Conservation (phyloP, 2,888 invertebrate species). For the Ophonus ardosiacus region DNA sequence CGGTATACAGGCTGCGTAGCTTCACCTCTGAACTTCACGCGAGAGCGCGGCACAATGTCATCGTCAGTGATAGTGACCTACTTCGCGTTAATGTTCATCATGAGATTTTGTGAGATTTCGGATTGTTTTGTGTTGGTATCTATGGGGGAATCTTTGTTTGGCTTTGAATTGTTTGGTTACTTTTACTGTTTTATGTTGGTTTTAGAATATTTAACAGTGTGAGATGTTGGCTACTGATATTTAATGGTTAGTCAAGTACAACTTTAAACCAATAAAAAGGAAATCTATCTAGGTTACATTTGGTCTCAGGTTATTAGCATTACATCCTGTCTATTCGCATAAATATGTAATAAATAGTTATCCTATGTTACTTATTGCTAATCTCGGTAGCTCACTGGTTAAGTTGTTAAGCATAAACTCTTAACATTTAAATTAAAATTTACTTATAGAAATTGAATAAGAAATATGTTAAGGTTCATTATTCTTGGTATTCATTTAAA, state of each 20-base stretch:
- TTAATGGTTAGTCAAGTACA: neutral
- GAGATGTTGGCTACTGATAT: neutral
- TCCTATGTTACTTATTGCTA: neutral
- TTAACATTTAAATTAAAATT: too few species aligned
- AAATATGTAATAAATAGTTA: neutral
- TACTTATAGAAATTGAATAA: too few species aligned
- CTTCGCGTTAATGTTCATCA: neutral
- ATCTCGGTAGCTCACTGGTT: neutral
- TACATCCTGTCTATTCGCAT: neutral
- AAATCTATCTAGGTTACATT: neutral
- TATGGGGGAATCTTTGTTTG: neutral
- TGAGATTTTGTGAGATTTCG: constrained; percentile 14
- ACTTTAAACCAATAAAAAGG: neutral
- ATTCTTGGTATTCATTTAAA: too few species aligned
- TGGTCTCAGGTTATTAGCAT: neutral
- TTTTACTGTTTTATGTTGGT: neutral
- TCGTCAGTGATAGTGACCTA: constrained; percentile 18
- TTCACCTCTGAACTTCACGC: constrained; percentile 32
- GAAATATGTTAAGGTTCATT: too few species aligned
- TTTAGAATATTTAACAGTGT: neutral
- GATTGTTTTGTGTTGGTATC: neutral
- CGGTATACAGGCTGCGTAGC: neutral
- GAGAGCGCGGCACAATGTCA: constrained; percentile 16
- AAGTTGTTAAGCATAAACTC: neutral
- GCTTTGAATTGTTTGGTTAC: neutral